Conservation (phyloP, 2,797 vertebrate genomes). For the Nannoperca australis region DNA sequence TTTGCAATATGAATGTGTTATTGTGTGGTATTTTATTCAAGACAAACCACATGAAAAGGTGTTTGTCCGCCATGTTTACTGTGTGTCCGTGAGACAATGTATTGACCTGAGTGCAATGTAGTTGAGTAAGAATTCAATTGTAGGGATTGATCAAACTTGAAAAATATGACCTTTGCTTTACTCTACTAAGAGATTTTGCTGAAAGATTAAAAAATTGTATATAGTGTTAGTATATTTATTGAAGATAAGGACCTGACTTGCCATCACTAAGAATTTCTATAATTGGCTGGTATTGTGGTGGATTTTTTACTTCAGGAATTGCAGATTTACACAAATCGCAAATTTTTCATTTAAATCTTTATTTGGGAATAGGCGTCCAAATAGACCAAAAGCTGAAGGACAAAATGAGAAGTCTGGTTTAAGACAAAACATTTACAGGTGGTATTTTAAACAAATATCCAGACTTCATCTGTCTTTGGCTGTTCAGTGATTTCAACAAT, state of each 20-base stretch:
- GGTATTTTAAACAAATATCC: not conserved
- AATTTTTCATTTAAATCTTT: too few species aligned
- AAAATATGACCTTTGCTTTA: not conserved
- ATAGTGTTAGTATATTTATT: not conserved
- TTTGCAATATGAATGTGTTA: slow-evolving; percentile 6
- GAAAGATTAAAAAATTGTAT: not conserved
- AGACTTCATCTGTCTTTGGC: too few species aligned
- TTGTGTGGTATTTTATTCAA: slow-evolving; percentile 9
- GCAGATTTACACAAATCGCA: not conserved
- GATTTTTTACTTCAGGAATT: not conserved
- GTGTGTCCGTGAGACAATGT: not conserved
- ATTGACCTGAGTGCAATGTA: not conserved
- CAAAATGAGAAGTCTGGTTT: not conserved
- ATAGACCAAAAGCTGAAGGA: not conserved
- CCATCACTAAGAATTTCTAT: not conserved
- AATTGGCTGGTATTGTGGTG: not conserved
- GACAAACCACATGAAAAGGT: slow-evolving; percentile 3
- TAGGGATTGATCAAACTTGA: not conserved
- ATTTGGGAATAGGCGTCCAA: not conserved
- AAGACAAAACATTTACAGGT: too few species aligned
- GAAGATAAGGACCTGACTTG: not conserved
- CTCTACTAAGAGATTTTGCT: not conserved
- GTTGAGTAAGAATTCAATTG: not conserved
- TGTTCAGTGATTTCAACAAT: too few species aligned
- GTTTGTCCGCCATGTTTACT: not conserved